phyloP scores from a whole-genome alignment of 2,797 vertebrate genomes.

The Pitangus sulphuratus region DNA sequence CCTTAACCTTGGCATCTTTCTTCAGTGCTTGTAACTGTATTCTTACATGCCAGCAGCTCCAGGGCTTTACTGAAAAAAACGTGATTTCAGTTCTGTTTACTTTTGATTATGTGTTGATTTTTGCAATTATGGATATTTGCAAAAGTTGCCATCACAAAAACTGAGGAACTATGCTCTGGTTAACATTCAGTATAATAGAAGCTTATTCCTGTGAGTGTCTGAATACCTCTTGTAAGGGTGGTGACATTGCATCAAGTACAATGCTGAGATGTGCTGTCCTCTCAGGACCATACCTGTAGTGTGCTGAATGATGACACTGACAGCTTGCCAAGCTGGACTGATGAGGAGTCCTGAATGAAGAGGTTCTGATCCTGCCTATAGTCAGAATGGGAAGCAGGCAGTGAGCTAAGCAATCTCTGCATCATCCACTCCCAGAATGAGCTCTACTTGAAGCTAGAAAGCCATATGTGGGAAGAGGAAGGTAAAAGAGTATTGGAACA shows the following conservation, averaged over 20 bases:
- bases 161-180: neutral
- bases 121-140: neutral
- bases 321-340: neutral
- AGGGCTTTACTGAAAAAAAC: neutral
- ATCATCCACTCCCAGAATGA: neutral
- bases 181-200: neutral
- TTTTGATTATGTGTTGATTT: neutral
- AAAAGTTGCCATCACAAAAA: neutral
- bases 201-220: neutral
- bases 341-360: neutral
- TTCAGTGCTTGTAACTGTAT: neutral
- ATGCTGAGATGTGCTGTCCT: neutral
- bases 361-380: neutral
- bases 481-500: neutral
- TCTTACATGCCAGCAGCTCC: neutral
- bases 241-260: neutral
- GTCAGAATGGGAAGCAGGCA: neutral
- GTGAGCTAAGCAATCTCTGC: neutral
- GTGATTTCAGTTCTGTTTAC: neutral
- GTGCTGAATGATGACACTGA: neutral
- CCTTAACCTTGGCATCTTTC: neutral
- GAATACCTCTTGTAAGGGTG: neutral
- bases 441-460: neutral
- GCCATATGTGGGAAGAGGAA: neutral
- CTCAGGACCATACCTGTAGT: neutral